A percentile compares a stretch with the other conserved stretches of the same genome.
Conservation (phyloP, 35 echinoderm and acorn worm species). For the Ophioderma brevispina region DNA sequence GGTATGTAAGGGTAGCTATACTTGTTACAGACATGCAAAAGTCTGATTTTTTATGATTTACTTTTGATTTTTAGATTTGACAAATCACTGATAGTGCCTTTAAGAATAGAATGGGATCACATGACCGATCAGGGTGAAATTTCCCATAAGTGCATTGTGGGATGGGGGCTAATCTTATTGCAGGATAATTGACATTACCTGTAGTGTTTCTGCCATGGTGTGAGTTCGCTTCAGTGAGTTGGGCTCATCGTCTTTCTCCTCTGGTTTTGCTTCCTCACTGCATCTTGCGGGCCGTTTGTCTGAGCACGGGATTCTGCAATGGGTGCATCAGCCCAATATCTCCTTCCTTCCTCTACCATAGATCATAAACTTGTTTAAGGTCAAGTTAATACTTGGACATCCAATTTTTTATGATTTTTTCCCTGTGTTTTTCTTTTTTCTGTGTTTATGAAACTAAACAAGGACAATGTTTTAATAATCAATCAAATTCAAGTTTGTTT, state of each 20-base stretch:
- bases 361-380: too few relatives aligned
- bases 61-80: too few relatives aligned
- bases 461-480: too few relatives aligned
- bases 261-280: constrained; percentile 10
- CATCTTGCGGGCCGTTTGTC: constrained; percentile 47
- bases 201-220: constrained; percentile 61
- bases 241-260: constrained; percentile 28
- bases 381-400: too few relatives aligned
- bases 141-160: too few relatives aligned
- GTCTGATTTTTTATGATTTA: not conserved
- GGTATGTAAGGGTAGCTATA: not conserved
- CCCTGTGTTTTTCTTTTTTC: too few relatives aligned
- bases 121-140: too few relatives aligned
- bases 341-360: constrained; percentile 64
- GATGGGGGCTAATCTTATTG: not conserved
- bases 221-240: constrained; percentile 52
- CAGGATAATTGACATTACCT: constrained; percentile 10
- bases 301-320: constrained; percentile 75
- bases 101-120: too few relatives aligned
- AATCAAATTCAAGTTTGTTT: too few relatives aligned
- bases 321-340: constrained; percentile 56
- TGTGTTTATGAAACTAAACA: too few relatives aligned
- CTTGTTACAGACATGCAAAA: not conserved
- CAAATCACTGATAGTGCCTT: too few relatives aligned
- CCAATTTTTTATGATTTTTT: too few relatives aligned